A percentile compares a stretch with the other conserved stretches of the same genome.
phyloP scores from a whole-genome alignment of 1,140 invertebrate genomes.

The Sipha flava region DNA sequence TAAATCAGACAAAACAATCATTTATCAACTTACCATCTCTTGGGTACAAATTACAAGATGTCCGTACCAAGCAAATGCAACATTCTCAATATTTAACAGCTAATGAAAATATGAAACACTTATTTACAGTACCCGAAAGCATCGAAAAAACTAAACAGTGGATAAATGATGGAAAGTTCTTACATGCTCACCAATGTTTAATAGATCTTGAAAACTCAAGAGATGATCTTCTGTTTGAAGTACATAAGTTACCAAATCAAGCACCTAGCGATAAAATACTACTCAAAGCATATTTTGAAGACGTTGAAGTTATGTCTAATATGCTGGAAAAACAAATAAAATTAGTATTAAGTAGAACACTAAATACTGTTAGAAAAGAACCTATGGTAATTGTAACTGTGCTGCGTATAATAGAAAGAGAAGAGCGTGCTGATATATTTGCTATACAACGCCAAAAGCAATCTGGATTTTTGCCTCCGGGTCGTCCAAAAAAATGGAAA shows the following conservation, averaged over 20 bases:
- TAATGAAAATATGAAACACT: conserved; percentile 95
- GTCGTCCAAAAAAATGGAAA: conserved; percentile 87
- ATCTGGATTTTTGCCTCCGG: conserved; percentile 83
- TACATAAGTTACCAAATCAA: conserved; percentile 88
- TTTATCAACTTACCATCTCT: conserved; percentile 61
- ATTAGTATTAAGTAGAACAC: conserved; percentile 76
- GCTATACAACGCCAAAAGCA: conserved; percentile 67
- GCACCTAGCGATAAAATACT: conserved; percentile 81
- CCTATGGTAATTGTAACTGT: conserved; percentile 94
- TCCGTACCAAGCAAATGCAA: conserved; percentile 84
- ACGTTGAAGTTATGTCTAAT: conserved; percentile 83
- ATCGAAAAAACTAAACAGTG: conserved; percentile 88
- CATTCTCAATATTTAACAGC: conserved; percentile 95
- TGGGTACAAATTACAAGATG: conserved; percentile 67
- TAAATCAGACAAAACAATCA: conserved; percentile 54
- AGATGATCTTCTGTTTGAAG: conserved; percentile 88
- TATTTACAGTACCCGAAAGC: conserved; percentile 94
- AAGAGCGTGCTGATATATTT: conserved; percentile 83
- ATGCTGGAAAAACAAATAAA: conserved; percentile 86
- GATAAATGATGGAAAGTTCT: conserved; percentile 88
- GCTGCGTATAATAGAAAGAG: conserved; percentile 89
- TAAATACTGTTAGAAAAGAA: conserved; percentile 90
- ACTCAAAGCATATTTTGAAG: conserved; percentile 90
- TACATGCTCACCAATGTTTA: conserved; percentile 74
- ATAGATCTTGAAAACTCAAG: conserved; percentile 92